These are phyloP conservation scores for Neogobius melanostomus DNA, from an alignment of 2,113 vertebrate species.

Conservation along the genomic window DNA sequence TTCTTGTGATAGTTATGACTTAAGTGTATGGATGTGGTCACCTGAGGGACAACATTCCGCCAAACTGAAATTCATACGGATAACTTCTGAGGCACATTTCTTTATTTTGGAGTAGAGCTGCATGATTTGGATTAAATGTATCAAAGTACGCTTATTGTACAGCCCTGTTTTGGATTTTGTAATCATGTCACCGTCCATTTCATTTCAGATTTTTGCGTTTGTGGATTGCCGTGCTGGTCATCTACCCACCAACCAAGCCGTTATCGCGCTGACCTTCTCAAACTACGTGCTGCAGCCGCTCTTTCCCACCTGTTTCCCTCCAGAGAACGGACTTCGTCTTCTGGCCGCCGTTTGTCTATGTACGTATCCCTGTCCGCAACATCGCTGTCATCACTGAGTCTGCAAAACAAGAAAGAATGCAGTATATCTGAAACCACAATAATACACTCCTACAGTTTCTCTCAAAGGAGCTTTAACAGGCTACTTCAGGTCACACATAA, in stretches of 20 bases:
- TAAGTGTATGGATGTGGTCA: background rate
- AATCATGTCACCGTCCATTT: background rate
- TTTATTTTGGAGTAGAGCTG: too few relatives aligned
- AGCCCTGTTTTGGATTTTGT: background rate
- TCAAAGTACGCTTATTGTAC: too few relatives aligned
- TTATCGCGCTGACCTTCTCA: constrained; percentile 91
- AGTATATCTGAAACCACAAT: background rate
- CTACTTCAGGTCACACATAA: background rate
- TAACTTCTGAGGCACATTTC: too few relatives aligned
- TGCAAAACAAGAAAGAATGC: background rate
- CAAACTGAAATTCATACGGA: background rate
- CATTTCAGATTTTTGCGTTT: constrained; percentile 83
- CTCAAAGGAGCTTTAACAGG: background rate
- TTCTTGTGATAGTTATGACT: background rate
- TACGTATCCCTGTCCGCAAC: constrained; percentile 70
- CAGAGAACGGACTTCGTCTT: constrained; percentile 84
- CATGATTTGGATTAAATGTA: too few relatives aligned
- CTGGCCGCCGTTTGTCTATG: constrained; percentile 87
- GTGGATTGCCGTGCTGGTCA: constrained; percentile 92
- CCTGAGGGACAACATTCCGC: background rate
- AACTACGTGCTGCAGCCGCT: constrained; percentile 92
- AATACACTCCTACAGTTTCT: background rate
- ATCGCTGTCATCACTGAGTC: background rate
- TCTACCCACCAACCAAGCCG: constrained; percentile 93
- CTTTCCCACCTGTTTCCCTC: constrained; percentile 88